These are phyloP conservation scores for Urocitellus parryii DNA, from an alignment of 2,113 vertebrate species.

Conservation along the genomic window DNA sequence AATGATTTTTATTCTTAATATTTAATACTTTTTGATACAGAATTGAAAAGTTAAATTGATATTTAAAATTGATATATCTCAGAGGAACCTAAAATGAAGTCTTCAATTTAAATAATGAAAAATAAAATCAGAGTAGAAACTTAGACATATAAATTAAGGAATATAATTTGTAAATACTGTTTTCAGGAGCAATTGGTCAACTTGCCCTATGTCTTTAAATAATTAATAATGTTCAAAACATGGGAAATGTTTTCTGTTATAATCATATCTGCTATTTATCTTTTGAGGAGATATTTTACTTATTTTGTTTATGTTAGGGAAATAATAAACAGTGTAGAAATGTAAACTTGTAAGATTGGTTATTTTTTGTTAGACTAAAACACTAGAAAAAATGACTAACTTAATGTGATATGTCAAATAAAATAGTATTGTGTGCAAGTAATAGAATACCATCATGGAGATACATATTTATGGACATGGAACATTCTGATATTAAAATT, in stretches of 20 bases:
- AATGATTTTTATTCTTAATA: conserved; percentile 28
- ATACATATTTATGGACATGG: background rate
- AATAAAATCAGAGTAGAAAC: conserved; percentile 30
- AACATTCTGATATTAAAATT: conserved; percentile 37
- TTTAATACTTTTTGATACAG: background rate
- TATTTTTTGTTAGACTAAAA: background rate
- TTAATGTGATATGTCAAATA: background rate
- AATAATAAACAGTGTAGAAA: background rate
- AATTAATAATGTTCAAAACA: background rate
- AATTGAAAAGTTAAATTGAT: conserved; percentile 33
- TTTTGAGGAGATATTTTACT: background rate
- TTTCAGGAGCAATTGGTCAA: background rate
- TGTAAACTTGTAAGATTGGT: background rate
- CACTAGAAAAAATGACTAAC: background rate
- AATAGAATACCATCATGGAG: background rate
- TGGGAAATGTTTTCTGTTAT: background rate
- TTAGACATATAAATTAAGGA: background rate
- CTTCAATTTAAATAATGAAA: conserved; percentile 35
- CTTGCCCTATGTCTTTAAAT: background rate
- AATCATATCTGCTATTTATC: background rate
- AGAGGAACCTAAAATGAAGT: background rate
- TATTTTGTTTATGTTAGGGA: conserved; percentile 4
- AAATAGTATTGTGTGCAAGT: background rate
- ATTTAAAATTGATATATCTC: conserved; percentile 1
- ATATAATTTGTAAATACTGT: conserved; percentile 8